Percentiles rank a stretch among this genome's conserved stretches.
Conservation (phyloP, 2,888 invertebrate genomes). For the Pinctada fucata region DNA sequence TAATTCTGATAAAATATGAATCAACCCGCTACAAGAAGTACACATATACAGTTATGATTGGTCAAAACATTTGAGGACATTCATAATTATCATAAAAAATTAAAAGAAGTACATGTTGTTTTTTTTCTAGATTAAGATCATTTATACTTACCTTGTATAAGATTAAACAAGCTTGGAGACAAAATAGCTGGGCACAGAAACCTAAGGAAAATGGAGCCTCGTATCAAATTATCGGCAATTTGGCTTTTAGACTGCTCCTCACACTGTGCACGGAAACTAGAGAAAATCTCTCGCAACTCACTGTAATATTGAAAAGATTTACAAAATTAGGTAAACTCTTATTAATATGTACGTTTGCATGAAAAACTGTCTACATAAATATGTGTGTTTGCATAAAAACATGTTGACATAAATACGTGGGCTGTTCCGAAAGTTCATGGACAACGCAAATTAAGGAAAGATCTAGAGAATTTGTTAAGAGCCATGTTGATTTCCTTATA, state of each 20-base stretch:
- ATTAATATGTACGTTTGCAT: background rate
- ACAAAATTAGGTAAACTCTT: background rate
- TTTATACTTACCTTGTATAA: slow-evolving; percentile 85
- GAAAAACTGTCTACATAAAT: background rate
- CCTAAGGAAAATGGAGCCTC: slow-evolving; percentile 94
- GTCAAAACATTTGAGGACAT: background rate
- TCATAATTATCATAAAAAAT: background rate
- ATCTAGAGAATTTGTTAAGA: too few species aligned
- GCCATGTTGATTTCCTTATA: too few species aligned
- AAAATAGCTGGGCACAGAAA: slow-evolving; percentile 96
- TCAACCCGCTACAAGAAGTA: background rate
- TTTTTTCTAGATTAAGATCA: background rate
- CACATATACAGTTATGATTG: too few species aligned
- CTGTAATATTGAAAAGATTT: slow-evolving; percentile 55
- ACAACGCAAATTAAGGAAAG: too few species aligned
- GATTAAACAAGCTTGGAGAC: slow-evolving; percentile 93
- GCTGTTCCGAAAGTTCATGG: too few species aligned
- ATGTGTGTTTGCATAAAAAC: too few species aligned
- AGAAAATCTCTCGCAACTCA: slow-evolving; percentile 82
- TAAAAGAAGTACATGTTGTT: background rate
- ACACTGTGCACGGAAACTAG: slow-evolving; percentile 88
- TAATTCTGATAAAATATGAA: background rate
- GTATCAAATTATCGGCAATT: slow-evolving; percentile 94
- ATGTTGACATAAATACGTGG: too few species aligned
- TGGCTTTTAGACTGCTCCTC: slow-evolving; percentile 88